phyloP scores from a whole-genome alignment of 2,797 vertebrate species.

The Leuciscus waleckii region DNA sequence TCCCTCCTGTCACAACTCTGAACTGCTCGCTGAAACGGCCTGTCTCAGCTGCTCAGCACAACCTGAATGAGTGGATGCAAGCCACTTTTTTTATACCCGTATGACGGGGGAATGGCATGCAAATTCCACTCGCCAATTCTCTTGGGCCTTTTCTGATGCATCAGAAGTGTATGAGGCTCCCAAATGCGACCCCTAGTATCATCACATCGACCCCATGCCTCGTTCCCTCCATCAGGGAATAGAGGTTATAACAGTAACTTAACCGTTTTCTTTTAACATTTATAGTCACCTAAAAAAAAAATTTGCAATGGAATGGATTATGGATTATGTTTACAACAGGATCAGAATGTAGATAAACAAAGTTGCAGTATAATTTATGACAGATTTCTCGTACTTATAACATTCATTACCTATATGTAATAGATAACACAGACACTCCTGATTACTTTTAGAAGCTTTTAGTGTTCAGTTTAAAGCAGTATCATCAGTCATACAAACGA shows the following conservation, averaged over 20 bases:
- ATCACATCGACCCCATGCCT: not conserved
- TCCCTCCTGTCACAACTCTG: no score
- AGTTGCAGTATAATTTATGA: not conserved
- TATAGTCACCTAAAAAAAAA: not conserved
- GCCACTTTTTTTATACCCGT: not conserved
- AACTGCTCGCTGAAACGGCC: no score
- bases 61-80: not conserved
- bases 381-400: not conserved
- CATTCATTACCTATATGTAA: not conserved
- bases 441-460: not conserved
- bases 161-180: not conserved
- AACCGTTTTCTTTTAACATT: not conserved
- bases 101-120: not conserved
- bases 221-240: not conserved
- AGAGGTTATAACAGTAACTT: not conserved
- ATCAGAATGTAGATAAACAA: not conserved
- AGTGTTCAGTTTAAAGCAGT: conserved; percentile 6
- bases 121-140: not conserved
- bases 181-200: not conserved
- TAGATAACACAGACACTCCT: not conserved
- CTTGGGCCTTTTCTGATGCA: not conserved
- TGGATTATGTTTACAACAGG: not conserved
- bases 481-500: not conserved
- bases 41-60: no score
- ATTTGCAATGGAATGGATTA: not conserved